Conservation (phyloP, 2,797 vertebrate species). For the Ctenopoma kingsleyae region DNA sequence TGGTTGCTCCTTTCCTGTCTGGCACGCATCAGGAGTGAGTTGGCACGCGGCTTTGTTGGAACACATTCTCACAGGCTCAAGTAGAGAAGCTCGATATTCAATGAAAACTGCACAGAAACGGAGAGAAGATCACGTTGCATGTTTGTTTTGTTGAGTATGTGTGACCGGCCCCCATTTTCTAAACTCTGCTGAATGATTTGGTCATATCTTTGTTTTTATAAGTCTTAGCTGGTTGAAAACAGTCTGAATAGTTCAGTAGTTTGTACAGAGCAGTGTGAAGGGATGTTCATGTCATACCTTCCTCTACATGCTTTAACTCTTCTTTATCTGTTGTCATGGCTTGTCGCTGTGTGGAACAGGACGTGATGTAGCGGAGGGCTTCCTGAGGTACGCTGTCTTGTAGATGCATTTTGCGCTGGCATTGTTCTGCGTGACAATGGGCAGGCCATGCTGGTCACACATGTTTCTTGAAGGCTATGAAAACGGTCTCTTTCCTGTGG, state of each 20-base stretch:
- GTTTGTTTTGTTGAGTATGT: background rate
- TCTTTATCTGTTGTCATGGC: constrained; percentile 40
- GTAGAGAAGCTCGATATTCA: constrained; percentile 31
- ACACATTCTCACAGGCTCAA: constrained; percentile 45
- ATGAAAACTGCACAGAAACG: constrained; percentile 31
- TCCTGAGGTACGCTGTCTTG: constrained; percentile 66
- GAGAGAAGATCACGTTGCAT: constrained; percentile 20
- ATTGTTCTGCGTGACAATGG: constrained; percentile 74
- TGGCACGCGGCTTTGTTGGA: constrained; percentile 45
- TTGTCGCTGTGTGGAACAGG: constrained; percentile 60
- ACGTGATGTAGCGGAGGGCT: constrained; percentile 75
- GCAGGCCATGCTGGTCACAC: constrained; percentile 38
- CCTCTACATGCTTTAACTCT: constrained; percentile 16
- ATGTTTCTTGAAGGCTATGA: constrained; percentile 47
- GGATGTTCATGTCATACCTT: constrained; percentile 2
- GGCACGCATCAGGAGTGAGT: constrained; percentile 43
- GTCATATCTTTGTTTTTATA: background rate
- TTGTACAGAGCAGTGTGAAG: constrained; percentile 7
- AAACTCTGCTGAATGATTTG: background rate
- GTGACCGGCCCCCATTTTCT: background rate
- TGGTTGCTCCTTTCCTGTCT: constrained; percentile 26
- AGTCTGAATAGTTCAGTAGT: background rate
- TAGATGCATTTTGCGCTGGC: constrained; percentile 43
- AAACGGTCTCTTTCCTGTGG: constrained; percentile 50
- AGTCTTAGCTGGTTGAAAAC: background rate